Evolutionary conservation across 2,797 vertebrate genomes (phyloP).

Genomic region (Hippocampus kuda): DNA sequence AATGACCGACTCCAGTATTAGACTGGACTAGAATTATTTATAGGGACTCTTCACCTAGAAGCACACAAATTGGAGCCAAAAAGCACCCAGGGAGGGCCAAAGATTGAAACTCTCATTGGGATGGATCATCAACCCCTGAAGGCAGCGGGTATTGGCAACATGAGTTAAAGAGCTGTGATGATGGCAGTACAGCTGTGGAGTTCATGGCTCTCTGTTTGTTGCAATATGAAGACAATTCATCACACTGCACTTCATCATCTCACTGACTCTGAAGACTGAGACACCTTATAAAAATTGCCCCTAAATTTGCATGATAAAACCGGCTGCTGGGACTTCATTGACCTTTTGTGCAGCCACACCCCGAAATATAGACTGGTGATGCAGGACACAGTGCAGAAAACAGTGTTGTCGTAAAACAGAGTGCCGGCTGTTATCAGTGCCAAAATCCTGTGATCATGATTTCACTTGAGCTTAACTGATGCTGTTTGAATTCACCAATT

Average conservation of each 20-base stretch:
- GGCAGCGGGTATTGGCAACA: not conserved
- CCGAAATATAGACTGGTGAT: not conserved
- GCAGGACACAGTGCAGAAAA: not conserved
- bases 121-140: not conserved
- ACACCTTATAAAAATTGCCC: not conserved
- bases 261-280: not conserved
- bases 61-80: not conserved
- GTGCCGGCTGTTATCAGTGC: not conserved
- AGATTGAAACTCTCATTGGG: not conserved
- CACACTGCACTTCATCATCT: not conserved
- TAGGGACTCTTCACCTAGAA: slow-evolving; percentile 4
- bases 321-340: not conserved
- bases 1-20: slow-evolving; percentile 3
- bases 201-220: not conserved
- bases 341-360: not conserved
- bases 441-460: not conserved
- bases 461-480: not conserved
- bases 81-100: not conserved
- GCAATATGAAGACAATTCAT: not conserved
- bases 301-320: not conserved
- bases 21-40: slow-evolving; percentile 17
- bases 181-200: not conserved
- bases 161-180: not conserved
- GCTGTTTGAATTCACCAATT: not conserved
- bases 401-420: not conserved